Base-by-base conservation (phyloP, 2,888 invertebrate genomes). In the Megastigmus dorsalis region DNA sequence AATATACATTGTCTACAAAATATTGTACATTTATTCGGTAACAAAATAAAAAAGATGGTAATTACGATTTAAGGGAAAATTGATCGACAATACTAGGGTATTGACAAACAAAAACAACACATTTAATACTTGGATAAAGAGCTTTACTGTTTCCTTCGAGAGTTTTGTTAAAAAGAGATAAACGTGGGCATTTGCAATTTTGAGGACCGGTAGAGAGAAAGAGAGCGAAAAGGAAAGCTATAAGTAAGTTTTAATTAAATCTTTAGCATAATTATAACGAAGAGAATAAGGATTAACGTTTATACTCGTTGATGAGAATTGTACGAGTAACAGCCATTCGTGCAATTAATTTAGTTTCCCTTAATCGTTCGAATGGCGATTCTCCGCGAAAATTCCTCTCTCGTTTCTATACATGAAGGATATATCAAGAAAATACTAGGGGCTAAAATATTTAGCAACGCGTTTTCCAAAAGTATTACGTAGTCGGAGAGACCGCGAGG, bases 31-130 rank as follows among this genome's bases (percentile, higher is more conserved):
- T 77, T 76, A 74, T 52, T 77, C 20, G 18, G 50, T 1, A 55
- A 71, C 30, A 10, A 62, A 41, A 63, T 13, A 23, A 55, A 71
- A 41, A 10, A 62, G 30, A 63, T 13, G 28, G 43, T 74, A 76
- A 67, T 54, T 48, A 59, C 2, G 28, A 60, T 13, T 54, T 60
- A 60, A 75, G 41, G 13, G 60, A 50, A 55, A 65, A 55, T 82
- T 77, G 81, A 78, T 78, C 80, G 85, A 85, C 85, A 86, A 86
- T 86, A 86, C 80, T 79, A 77, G 77, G 80, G 80, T 82, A 82
- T 81, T 83, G 82, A 79, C 55, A 60, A 71, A 71, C 52, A 55
- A 59, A 59, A 57, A 20, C 80, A 81, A n/a, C n/a, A n/a, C n/a
- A n/a, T n/a, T n/a, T 55, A 45, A 59, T 78, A 80, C 70, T 75